Evolutionary conservation across 2,797 vertebrate genomes (phyloP).

Genomic region (Thalassophryne amazonica): DNA sequence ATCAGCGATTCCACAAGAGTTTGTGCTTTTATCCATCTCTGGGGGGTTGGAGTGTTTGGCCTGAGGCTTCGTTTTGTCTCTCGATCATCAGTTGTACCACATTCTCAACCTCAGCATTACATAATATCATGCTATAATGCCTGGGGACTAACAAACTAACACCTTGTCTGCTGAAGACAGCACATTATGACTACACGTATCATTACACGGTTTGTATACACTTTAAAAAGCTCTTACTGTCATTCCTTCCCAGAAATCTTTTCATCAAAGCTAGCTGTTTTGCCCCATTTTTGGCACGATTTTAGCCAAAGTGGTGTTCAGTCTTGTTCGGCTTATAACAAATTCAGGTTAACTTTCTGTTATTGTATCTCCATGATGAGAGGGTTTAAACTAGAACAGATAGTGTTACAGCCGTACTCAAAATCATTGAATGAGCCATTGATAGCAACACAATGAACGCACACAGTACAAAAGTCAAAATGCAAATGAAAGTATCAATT

Average conservation of each 20-base stretch:
- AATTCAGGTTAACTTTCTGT: constrained; percentile 11
- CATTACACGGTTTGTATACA: constrained; percentile 31
- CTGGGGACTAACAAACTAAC: constrained; percentile 33
- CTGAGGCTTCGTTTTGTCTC: constrained; percentile 23
- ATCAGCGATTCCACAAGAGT: constrained; percentile 15
- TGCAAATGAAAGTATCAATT: not conserved
- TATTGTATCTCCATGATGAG: constrained; percentile 24
- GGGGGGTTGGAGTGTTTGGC: constrained; percentile 17
- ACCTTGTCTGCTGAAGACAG: constrained; percentile 11
- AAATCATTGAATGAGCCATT: constrained; percentile 2
- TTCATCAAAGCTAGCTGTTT: not conserved
- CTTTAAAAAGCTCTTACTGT: not conserved
- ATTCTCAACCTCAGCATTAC: constrained; percentile 39
- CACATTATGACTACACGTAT: constrained; percentile 30
- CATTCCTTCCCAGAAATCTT: constrained; percentile 20
- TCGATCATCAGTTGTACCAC: constrained; percentile 19
- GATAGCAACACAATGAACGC: constrained; percentile 7
- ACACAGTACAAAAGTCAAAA: not conserved
- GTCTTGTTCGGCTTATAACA: constrained; percentile 26
- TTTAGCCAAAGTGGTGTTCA: constrained; percentile 7
- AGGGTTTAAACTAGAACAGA: constrained; percentile 12
- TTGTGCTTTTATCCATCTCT: constrained; percentile 1
- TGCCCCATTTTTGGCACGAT: not conserved
- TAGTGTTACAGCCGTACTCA: not conserved
- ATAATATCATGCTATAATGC: constrained; percentile 38